A percentile compares a stretch with the other conserved stretches of the same genome.
Evolutionary conservation across 2,797 vertebrate species (phyloP).

Genomic region (Microctenopoma steveboyesi): DNA sequence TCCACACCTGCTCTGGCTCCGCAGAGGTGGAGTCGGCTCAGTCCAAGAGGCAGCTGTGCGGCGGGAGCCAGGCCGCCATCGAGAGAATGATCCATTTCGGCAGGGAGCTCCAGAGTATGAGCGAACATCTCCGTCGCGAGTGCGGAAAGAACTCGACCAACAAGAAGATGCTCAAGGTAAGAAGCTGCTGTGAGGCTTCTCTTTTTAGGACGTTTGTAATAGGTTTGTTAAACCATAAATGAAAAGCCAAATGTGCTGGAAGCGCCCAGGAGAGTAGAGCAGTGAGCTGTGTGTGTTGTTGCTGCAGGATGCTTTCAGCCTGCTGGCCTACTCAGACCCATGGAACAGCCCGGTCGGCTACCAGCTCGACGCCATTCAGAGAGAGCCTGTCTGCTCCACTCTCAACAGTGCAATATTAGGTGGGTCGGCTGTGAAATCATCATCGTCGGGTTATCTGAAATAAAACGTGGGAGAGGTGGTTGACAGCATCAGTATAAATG

Average conservation of each 20-base stretch:
- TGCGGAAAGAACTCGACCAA: conserved; percentile 97
- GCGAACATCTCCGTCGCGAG: conserved; percentile 94
- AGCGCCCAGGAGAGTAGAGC: no score
- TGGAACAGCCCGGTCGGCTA: conserved; percentile 99
- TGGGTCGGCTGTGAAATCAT: conserved; percentile 45
- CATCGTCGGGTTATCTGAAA: no score
- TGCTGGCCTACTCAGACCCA: conserved; percentile 97
- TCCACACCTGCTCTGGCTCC: neutral
- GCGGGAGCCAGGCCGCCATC: conserved; percentile 97
- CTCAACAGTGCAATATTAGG: conserved; percentile 99
- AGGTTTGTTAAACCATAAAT: no score
- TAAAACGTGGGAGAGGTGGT: no score
- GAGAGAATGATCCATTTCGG: conserved; percentile 99
- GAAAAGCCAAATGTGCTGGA: no score
- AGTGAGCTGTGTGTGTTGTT: neutral
- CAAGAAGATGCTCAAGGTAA: conserved; percentile 98
- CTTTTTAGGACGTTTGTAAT: no score
- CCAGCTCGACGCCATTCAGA: conserved; percentile 96
- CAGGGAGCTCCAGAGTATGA: conserved; percentile 97
- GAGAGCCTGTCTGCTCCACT: conserved; percentile 98
- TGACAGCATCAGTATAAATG: no score
- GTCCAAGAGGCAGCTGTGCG: conserved; percentile 94
- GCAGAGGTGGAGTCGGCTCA: conserved; percentile 95
- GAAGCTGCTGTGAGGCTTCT: no score
- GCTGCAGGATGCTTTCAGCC: conserved; percentile 95